phyloP scores from a whole-genome alignment of 2,888 invertebrate species.

The Rhagonycha fulva region DNA sequence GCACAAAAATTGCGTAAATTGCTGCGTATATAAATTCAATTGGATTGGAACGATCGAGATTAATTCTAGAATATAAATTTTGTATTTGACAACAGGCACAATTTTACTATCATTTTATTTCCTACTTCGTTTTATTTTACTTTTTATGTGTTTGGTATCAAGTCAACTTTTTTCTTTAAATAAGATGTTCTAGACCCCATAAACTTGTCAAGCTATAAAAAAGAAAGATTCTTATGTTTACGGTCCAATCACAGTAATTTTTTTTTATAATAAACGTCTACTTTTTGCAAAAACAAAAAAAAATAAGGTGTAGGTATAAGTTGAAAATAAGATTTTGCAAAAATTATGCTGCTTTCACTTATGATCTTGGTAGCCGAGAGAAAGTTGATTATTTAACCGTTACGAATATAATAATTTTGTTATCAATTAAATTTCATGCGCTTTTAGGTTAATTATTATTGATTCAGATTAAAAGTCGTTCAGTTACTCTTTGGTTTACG shows the following conservation, averaged over 20 bases:
- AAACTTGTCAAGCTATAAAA: not conserved
- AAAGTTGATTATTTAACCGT: constrained; percentile 4
- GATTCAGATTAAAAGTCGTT: not conserved
- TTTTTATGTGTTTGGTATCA: not conserved
- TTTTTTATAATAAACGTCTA: not conserved
- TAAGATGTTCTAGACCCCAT: not conserved
- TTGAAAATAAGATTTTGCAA: not conserved
- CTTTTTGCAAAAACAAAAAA: not conserved
- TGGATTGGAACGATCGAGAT: not conserved
- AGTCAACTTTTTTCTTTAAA: not conserved
- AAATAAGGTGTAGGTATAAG: not conserved
- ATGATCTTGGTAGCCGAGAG: not conserved
- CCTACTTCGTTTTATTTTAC: not conserved
- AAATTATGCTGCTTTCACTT: not conserved
- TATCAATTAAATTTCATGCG: not conserved
- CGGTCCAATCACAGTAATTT: not conserved
- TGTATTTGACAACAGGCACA: not conserved
- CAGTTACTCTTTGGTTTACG: not conserved
- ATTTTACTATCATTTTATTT: not conserved
- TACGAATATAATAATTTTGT: not conserved
- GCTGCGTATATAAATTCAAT: not conserved
- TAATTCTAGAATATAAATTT: not conserved
- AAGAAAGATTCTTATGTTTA: not conserved
- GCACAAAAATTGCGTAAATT: not conserved
- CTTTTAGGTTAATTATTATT: not conserved